Evolutionary conservation across 2,113 vertebrate genomes (phyloP).

Genomic region (Otis tarda): DNA sequence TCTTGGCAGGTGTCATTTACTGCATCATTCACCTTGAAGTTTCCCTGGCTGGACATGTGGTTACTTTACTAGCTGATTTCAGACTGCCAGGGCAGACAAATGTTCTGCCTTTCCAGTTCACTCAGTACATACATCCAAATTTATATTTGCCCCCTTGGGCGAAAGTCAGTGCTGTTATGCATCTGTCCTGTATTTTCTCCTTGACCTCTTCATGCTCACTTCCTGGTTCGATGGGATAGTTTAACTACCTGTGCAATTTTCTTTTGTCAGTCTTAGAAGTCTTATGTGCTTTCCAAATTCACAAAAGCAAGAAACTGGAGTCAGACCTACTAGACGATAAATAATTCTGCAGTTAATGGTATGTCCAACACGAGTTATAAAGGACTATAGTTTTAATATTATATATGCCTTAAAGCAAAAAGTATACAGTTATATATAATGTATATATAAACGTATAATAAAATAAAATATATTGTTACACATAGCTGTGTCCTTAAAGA

Average conservation of each 20-base stretch:
- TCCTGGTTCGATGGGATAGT: slow-evolving; percentile 1
- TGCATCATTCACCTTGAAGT: slow-evolving; percentile 39
- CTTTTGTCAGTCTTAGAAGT: slow-evolving; percentile 60
- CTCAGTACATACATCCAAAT: slow-evolving; percentile 24
- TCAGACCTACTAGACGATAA: slow-evolving; percentile 36
- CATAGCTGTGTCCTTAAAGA: background rate
- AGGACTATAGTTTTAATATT: background rate
- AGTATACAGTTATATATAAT: background rate
- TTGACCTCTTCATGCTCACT: slow-evolving; percentile 43
- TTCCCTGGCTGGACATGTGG: background rate
- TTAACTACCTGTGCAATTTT: slow-evolving; percentile 37
- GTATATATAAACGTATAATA: background rate
- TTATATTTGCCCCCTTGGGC: slow-evolving; percentile 10
- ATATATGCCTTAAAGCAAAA: background rate
- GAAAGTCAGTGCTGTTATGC: slow-evolving; percentile 6
- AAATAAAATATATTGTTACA: background rate
- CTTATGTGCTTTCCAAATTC: slow-evolving; percentile 39
- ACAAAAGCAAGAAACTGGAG: background rate
- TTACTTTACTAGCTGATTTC: slow-evolving; percentile 30
- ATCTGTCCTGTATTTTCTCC: slow-evolving; percentile 55
- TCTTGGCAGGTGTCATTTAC: slow-evolving; percentile 49
- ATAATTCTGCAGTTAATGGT: slow-evolving; percentile 47
- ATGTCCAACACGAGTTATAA: background rate
- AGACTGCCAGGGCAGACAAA: slow-evolving; percentile 38
- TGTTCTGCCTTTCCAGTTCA: slow-evolving; percentile 14